phyloP scores from a whole-genome alignment of 2,888 invertebrate genomes.

The Nomada fucata region DNA sequence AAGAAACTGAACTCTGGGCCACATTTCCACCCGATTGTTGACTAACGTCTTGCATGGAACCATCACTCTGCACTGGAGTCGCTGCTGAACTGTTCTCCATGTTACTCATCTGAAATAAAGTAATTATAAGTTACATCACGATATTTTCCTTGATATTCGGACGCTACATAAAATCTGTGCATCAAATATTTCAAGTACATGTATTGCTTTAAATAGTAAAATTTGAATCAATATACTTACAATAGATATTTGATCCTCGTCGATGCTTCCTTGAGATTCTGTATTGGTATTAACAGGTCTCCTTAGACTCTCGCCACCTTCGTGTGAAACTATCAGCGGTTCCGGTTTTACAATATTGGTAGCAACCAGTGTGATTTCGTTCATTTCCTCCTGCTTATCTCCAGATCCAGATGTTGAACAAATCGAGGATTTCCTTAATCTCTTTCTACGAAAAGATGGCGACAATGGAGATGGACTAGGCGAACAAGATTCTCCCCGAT shows the following conservation, averaged over 20 bases:
- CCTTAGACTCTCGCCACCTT: constrained; percentile 74
- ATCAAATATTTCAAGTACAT: not conserved
- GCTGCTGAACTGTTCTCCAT: constrained; percentile 81
- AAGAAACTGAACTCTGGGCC: constrained; percentile 77
- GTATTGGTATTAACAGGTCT: constrained; percentile 78
- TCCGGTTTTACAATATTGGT: constrained; percentile 82
- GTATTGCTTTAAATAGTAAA: not conserved
- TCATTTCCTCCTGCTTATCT: constrained; percentile 80
- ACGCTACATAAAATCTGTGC: not conserved
- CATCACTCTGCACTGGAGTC: constrained; percentile 79
- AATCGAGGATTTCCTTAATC: constrained; percentile 88
- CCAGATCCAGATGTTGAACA: constrained; percentile 84
- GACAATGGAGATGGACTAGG: constrained; percentile 86
- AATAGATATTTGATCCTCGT: constrained; percentile 82
- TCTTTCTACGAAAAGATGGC: constrained; percentile 87
- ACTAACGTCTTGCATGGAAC: constrained; percentile 79
- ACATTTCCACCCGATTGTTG: constrained; percentile 78
- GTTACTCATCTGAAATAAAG: constrained; percentile 78
- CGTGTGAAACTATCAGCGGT: constrained; percentile 78
- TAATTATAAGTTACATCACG: too few species aligned
- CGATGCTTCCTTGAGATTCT: constrained; percentile 81
- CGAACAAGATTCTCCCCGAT: constrained; percentile 81
- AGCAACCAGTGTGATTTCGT: constrained; percentile 81
- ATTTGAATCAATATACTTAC: constrained; percentile 67
- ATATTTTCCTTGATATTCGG: not conserved